Evolutionary conservation across 2,888 invertebrate species (phyloP).

Genomic region (Oligia latruncula): DNA sequence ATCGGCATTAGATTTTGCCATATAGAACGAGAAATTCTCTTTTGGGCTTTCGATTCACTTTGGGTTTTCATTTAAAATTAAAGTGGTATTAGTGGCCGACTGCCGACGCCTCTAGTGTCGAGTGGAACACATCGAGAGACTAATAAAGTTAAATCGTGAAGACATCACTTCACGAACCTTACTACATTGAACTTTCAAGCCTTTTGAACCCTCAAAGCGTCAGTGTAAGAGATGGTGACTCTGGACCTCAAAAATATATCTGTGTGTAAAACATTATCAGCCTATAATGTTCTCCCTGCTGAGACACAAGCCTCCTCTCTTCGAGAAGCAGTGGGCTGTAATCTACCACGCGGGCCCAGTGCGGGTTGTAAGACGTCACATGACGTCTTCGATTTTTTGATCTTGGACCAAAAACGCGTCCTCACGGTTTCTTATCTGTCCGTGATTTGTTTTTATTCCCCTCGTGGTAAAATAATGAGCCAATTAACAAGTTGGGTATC

Average conservation of each 20-base stretch:
- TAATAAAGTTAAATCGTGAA: slow-evolving; percentile 7
- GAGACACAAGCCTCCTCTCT: too few species aligned
- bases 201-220: neutral
- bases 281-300: too few species aligned
- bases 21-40: neutral
- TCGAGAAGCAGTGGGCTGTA: too few species aligned
- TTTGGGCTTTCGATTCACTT: neutral
- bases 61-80: slow-evolving; percentile 24
- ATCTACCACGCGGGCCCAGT: too few species aligned
- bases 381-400: too few species aligned
- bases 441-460: neutral
- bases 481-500: slow-evolving; percentile 23
- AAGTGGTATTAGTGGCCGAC: slow-evolving; percentile 13
- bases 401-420: too few species aligned
- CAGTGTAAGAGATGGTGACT: neutral
- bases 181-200: neutral
- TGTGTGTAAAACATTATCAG: too few species aligned
- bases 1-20: neutral
- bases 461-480: neutral
- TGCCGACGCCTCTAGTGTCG: neutral
- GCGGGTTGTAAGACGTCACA: too few species aligned
- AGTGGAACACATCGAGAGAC: neutral
- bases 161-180: neutral
- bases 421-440: neutral
- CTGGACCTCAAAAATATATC: neutral